Percentiles rank a stretch among this genome's conserved stretches.
phyloP scores from a whole-genome alignment of 1,140 invertebrate genomes.

The Epicauta chinensis region DNA sequence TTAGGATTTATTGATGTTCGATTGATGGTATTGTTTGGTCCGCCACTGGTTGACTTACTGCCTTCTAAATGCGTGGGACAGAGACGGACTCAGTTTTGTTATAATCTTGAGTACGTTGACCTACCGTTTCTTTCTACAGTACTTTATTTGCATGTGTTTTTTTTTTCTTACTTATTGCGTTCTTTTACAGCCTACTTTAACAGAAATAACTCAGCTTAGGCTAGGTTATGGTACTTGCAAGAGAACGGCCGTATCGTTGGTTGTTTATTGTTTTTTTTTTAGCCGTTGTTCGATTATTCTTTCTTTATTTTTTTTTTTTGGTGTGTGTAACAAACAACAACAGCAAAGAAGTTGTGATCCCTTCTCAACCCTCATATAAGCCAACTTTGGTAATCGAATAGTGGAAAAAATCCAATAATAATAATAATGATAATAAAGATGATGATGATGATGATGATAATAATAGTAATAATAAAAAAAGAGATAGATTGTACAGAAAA shows the following conservation, averaged over 20 bases:
- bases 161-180: constrained; percentile 43
- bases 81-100: constrained; percentile 20
- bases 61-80: constrained; percentile 27
- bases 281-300: too few relatives aligned
- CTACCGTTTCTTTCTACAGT: constrained; percentile 41
- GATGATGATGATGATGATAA: constrained; percentile 3
- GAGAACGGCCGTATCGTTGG: constrained; percentile 5
- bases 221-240: constrained; percentile 39
- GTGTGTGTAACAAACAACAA: too few relatives aligned
- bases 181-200: constrained; percentile 44
- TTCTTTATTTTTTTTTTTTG: too few relatives aligned
- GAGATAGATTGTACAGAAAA: constrained; percentile 19
- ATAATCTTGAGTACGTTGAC: constrained; percentile 34
- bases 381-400: too few relatives aligned
- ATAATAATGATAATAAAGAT: too few relatives aligned
- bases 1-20: too few relatives aligned
- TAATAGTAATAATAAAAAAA: not conserved
- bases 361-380: too few relatives aligned
- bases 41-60: constrained; percentile 17
- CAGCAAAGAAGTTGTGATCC: too few relatives aligned
- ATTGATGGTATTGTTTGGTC: not conserved
- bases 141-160: constrained; percentile 44
- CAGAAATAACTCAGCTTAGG: constrained; percentile 43
- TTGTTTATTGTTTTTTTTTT: not conserved
- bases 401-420: too few relatives aligned